These are phyloP conservation scores for Montipora efflorescens DNA, from an alignment of 64 coral and sea anemone species.

Conservation along the genomic window DNA sequence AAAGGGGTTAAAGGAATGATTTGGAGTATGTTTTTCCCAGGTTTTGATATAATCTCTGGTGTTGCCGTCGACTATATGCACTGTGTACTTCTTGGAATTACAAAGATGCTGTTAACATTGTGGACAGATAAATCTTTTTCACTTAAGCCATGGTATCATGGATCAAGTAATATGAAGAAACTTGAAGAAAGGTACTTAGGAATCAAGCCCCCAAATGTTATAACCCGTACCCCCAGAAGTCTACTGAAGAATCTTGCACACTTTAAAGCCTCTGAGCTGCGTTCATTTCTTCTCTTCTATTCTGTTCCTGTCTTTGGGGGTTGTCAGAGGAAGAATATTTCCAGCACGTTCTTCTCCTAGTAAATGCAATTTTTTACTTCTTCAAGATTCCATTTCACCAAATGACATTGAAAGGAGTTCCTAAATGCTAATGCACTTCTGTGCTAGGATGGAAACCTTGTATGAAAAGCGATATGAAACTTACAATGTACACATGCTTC, in stretches of 20 bases:
- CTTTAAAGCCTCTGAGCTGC: constrained; percentile 60
- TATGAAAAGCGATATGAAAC: constrained; percentile 54
- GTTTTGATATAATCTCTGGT: constrained; percentile 53
- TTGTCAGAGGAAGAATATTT: constrained; percentile 46
- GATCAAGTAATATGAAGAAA: no score
- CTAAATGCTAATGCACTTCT: constrained; percentile 16
- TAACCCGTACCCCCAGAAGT: constrained; percentile 32
- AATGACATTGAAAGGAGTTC: neutral
- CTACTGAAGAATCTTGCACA: constrained; percentile 28
- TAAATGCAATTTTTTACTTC: constrained; percentile 28
- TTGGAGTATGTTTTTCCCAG: constrained; percentile 55
- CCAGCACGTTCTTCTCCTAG: constrained; percentile 22
- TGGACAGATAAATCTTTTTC: constrained; percentile 40
- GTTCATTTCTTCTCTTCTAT: constrained; percentile 56
- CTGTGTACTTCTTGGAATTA: constrained; percentile 44
- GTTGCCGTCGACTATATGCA: constrained; percentile 60
- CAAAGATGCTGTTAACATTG: constrained; percentile 46
- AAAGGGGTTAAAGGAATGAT: constrained; percentile 46
- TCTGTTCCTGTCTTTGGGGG: constrained; percentile 24
- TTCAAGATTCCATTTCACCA: constrained; percentile 37
- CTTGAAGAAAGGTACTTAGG: no score
- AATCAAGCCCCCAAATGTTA: constrained; percentile 43
- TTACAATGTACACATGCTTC: constrained; percentile 37
- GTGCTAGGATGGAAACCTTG: neutral
- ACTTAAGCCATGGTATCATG: neutral